Base-by-base conservation (phyloP, 2,888 invertebrate genomes). In the Ormyrus nitidulus region DNA sequence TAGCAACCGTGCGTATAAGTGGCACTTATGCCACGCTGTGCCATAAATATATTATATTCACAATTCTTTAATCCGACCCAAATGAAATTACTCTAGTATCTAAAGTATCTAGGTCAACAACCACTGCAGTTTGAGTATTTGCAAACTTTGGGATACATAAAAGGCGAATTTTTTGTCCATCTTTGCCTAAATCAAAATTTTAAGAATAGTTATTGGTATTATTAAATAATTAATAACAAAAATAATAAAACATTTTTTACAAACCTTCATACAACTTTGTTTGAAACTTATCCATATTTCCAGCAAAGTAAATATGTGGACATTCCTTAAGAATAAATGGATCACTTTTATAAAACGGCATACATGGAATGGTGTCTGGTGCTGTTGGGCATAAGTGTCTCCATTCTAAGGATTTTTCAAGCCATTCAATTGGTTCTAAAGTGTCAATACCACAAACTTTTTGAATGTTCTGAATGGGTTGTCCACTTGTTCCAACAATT, bases 321-420 rank as follows among this genome's bases (percentile, higher is more conserved):
- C 96, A 96, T 82, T 95, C 93, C 68, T 93, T 93, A 74, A 98
- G 93, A 80, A 98, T 94, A 86, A 98, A 97, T 0, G 98, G 97
- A 92, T 99, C 99, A 61, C 80, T 83, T 64, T 95, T 93, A 83
- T 94, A 93, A 88, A 95, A 98, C 0, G 98, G 98, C 87, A 96
- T 97, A 87, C 96, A 95, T 0, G 96, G 95, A 84, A 99, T 92
- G 0, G 98, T 98, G 88, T 99, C 99, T 0, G 99, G 99, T 66
- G 96, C 95, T 8, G 98, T 98, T 0, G 99, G 99, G 0, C 97
- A 96, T 34, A 98, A 88, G 89, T 99, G 99, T 11, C 96, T 94
- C 98, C 98, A 98, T 76, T 93, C 91, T 11, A 99, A 91, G 10
- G 96, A 95, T 85, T 92, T 93, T 86, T 95, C 94, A 86, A 99